A percentile compares a stretch with the other conserved stretches of the same genome.
phyloP scores from a whole-genome alignment of 1,140 invertebrate genomes.

The Bombus cullumanus region DNA sequence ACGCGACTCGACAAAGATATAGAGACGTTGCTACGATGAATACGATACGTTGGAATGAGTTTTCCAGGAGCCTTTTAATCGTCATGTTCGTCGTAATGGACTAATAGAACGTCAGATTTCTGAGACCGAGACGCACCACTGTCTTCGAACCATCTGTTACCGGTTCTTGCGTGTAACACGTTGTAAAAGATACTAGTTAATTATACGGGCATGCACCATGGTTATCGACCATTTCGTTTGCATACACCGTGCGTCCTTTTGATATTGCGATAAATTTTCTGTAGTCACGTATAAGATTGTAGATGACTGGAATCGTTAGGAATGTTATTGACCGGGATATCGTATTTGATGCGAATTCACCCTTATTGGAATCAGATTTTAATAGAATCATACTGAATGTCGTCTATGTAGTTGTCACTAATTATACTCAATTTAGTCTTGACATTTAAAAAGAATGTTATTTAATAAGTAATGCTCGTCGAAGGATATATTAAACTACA shows the following conservation, averaged over 20 bases:
- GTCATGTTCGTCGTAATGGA: constrained; percentile 21
- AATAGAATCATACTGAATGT: neutral
- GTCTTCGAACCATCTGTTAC: constrained; percentile 41
- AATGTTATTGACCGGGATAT: neutral
- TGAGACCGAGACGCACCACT: neutral
- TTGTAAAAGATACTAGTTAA: constrained; percentile 45
- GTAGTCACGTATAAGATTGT: neutral
- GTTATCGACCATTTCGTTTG: constrained; percentile 54
- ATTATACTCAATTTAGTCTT: neutral
- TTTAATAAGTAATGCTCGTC: neutral
- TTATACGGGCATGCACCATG: constrained; percentile 38
- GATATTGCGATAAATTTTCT: constrained; percentile 53
- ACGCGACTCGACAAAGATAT: constrained; percentile 27
- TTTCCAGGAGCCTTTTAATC: constrained; percentile 37
- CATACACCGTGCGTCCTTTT: constrained; percentile 51
- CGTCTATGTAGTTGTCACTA: neutral
- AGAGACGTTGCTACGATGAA: constrained; percentile 11
- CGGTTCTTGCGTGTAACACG: constrained; percentile 39
- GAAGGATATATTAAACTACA: neutral
- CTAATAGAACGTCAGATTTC: constrained; percentile 41
- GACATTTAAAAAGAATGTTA: neutral
- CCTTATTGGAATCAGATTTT: constrained; percentile 25
- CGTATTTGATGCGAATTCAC: neutral
- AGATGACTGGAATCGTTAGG: neutral
- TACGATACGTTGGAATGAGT: constrained; percentile 36